phyloP scores from a whole-genome alignment of 2,113 vertebrate genomes.

The Nibea albiflora region DNA sequence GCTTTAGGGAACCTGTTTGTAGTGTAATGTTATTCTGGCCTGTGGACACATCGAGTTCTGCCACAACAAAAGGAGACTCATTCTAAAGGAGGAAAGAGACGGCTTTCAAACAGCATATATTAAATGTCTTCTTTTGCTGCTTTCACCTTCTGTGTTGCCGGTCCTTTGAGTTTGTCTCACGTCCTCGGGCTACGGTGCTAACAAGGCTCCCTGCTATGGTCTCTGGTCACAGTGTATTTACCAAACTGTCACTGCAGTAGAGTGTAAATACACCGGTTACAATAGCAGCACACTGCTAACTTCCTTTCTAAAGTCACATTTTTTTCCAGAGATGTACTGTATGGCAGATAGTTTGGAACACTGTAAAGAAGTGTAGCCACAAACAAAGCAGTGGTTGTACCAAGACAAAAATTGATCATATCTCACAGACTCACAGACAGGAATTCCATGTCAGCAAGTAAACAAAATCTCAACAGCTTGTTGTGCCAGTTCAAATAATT shows the following conservation, averaged over 20 bases:
- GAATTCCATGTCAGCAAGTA: not conserved
- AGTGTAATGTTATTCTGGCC: slow-evolving; percentile 64
- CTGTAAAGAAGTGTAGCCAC: not conserved
- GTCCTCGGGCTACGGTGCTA: slow-evolving; percentile 46
- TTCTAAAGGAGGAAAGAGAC: slow-evolving; percentile 25
- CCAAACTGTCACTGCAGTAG: slow-evolving; percentile 29
- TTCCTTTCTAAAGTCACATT: slow-evolving; percentile 18
- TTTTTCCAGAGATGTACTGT: not conserved
- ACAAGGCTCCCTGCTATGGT: slow-evolving; percentile 52
- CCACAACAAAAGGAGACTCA: slow-evolving; percentile 62
- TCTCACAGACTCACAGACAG: not conserved
- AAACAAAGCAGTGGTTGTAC: not conserved
- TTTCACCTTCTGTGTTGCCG: slow-evolving; percentile 46
- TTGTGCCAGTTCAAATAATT: not conserved
- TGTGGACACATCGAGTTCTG: slow-evolving; percentile 52
- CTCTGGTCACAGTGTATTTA: slow-evolving; percentile 50
- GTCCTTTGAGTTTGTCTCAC: slow-evolving; percentile 56
- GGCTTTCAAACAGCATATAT: slow-evolving; percentile 72
- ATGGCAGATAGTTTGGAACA: not conserved
- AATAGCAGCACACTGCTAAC: not conserved
- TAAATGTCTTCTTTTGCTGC: slow-evolving; percentile 57
- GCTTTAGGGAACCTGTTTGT: slow-evolving; percentile 68
- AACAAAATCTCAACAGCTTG: not conserved
- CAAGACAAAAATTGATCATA: not conserved
- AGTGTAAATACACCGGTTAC: slow-evolving; percentile 4